Percentiles rank a stretch among this genome's conserved stretches.
phyloP scores from a whole-genome alignment of 2,888 invertebrate genomes.

The Melitaea athalia region DNA sequence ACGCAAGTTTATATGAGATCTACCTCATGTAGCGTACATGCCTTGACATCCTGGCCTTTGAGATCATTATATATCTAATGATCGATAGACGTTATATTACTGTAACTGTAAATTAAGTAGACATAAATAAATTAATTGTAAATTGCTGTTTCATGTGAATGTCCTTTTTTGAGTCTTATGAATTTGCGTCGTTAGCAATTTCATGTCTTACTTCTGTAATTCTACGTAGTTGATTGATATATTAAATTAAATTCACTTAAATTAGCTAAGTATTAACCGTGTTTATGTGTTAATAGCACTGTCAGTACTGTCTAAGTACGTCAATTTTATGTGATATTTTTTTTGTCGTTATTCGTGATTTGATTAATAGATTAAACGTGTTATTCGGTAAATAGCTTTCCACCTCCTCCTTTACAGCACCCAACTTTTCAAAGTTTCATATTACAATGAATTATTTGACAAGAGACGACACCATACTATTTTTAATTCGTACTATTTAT shows the following conservation, averaged over 20 bases:
- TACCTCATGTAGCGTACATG: slow-evolving; percentile 20
- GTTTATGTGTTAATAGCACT: too few species aligned
- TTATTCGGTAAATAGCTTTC: too few species aligned
- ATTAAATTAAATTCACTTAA: neutral
- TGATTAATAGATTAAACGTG: too few species aligned
- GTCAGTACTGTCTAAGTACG: too few species aligned
- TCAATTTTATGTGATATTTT: too few species aligned
- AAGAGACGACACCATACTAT: too few species aligned
- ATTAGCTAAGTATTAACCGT: neutral
- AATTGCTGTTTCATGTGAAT: neutral
- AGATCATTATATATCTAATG: slow-evolving; percentile 37
- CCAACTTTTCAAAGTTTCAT: too few species aligned
- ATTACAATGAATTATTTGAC: too few species aligned
- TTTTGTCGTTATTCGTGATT: too few species aligned
- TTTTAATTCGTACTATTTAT: too few species aligned
- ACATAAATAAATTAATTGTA: slow-evolving; percentile 26
- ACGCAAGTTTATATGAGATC: slow-evolving; percentile 4
- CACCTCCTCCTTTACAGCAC: too few species aligned
- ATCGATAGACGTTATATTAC: slow-evolving; percentile 35
- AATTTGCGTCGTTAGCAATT: neutral
- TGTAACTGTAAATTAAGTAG: slow-evolving; percentile 34
- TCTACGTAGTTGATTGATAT: neutral
- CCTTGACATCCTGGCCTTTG: slow-evolving; percentile 32
- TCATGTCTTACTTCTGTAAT: neutral
- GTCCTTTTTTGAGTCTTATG: neutral